Conservation (phyloP, 2,113 vertebrate genomes). For the Eretmochelys imbricata region DNA sequence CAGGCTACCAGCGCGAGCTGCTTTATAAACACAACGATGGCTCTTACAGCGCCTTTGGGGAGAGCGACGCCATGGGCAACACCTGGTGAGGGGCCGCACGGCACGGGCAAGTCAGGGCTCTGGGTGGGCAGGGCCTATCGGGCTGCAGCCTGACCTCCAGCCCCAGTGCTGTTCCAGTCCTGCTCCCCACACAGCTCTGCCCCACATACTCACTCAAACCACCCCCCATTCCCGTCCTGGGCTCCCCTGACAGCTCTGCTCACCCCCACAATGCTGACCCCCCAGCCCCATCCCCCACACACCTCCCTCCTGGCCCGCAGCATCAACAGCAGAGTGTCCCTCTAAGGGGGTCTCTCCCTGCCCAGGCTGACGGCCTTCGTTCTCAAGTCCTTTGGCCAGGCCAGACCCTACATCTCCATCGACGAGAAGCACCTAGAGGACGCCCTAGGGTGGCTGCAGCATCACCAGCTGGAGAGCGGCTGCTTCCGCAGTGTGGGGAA, state of each 20-base stretch:
- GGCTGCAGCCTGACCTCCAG: not conserved
- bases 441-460: conserved; percentile 70
- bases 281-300: accelerated
- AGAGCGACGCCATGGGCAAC: conserved; percentile 74
- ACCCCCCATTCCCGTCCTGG: not conserved
- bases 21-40: conserved; percentile 81
- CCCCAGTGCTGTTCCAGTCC: not conserved
- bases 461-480: conserved; percentile 64
- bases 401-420: conserved; percentile 73
- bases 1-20: conserved; percentile 87
- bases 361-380: conserved; percentile 85
- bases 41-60: conserved; percentile 87
- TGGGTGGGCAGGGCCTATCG: not conserved
- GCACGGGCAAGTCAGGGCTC: not conserved
- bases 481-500: conserved; percentile 80
- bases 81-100: conserved; percentile 80
- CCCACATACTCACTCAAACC: not conserved
- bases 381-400: conserved; percentile 83
- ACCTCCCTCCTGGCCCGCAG: not conserved
- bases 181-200: not conserved
- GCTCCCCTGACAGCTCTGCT: not conserved
- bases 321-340: not conserved
- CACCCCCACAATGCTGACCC: too few species aligned
- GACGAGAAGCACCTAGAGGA: conserved; percentile 70
- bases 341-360: accelerated